Percentiles rank a stretch among this genome's conserved stretches.
Conservation (phyloP, 23 tunicate genomes). For the Clavelina lepadiformis region DNA sequence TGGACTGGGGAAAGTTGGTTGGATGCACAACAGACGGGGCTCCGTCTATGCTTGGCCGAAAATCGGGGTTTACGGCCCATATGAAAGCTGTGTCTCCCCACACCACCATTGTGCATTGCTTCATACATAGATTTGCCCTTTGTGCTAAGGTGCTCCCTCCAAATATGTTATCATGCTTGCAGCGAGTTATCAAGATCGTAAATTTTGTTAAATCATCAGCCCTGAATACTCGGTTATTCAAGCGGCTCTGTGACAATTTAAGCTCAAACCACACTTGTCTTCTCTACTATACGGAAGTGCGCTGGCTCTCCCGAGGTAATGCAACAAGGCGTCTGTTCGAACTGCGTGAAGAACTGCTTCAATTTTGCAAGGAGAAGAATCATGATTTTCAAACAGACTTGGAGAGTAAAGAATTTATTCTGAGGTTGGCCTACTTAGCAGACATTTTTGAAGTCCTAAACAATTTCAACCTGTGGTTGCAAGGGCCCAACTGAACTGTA, state of each 20-base stretch:
- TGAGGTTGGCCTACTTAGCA: conserved; percentile 51
- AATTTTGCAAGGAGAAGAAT: conserved; percentile 43
- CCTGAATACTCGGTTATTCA: conserved; percentile 23
- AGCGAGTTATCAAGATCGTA: conserved; percentile 45
- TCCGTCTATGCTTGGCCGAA: conserved; percentile 49
- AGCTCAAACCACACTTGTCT: conserved; percentile 32
- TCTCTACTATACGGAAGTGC: conserved; percentile 31
- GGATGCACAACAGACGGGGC: conserved; percentile 39
- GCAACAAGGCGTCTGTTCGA: conserved; percentile 62
- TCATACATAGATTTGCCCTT: conserved; percentile 55
- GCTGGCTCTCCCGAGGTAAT: conserved; percentile 66
- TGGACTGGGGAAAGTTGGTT: conserved; percentile 54
- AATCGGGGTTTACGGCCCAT: conserved; percentile 56
- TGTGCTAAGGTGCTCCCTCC: conserved; percentile 46
- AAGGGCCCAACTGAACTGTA: conserved; percentile 57
- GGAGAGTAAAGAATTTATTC: conserved; percentile 40
- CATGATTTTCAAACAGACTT: conserved; percentile 41
- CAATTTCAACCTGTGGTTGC: conserved; percentile 52
- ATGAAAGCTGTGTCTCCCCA: conserved; percentile 60
- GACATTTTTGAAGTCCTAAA: conserved; percentile 58
- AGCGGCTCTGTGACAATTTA: conserved; percentile 22
- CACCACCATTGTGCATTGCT: conserved; percentile 41
- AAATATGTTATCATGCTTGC: conserved; percentile 38
- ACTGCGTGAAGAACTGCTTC: conserved; percentile 60
- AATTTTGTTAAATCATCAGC: conserved; percentile 46